Base-by-base conservation (phyloP, 1,140 invertebrate genomes). In the Temnothorax longispinosus region DNA sequence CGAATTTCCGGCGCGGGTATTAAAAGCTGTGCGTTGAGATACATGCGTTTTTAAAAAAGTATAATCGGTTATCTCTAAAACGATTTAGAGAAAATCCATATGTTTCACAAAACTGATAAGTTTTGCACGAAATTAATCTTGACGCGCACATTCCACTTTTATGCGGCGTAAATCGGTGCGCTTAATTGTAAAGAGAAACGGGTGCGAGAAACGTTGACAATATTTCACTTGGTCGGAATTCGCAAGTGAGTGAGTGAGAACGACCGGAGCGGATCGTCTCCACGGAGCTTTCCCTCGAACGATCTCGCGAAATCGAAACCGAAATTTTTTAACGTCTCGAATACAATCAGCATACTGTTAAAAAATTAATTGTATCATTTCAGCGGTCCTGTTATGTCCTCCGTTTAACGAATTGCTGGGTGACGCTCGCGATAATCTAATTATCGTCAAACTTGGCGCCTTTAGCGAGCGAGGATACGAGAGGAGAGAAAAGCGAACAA, bases 341-440 rank as follows among this genome's bases (percentile, higher is more conserved):
- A 81, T 47, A 18, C 27, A 80, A 52, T 67, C 10, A 27, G 35
- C 47, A 13, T 41, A n/a, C 62, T 52, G 35, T 80, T 80, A 54
- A 69, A 27, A 27, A 69, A 56, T 35, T 47, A 52, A 50, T 54
- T 44, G 38, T 41, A 75, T 67, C 2, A 41, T 67, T 41, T 54
- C 62, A 52, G 50, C 62, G 7, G n/a, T 38, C 21, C 21, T 69
- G 64, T 56, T 54, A 13, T 69, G 8, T 67, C 35, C n/a, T 41
- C 6, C 35, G 13, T 54, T 41, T 56, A 80, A 81, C 13, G 47
- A 54, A 69, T 69, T 41, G 47, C 47, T 81, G 50, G 77, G n/a
- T 81, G 35, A 81, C 21, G 21, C 64, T 54, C 77, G 50, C 35
- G 64, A 81, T 81, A 58, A 80, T 80, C 47, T 52, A 10, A 62